Base-by-base conservation (phyloP, 1,140 invertebrate species). In the Campoletis sonorensis region DNA sequence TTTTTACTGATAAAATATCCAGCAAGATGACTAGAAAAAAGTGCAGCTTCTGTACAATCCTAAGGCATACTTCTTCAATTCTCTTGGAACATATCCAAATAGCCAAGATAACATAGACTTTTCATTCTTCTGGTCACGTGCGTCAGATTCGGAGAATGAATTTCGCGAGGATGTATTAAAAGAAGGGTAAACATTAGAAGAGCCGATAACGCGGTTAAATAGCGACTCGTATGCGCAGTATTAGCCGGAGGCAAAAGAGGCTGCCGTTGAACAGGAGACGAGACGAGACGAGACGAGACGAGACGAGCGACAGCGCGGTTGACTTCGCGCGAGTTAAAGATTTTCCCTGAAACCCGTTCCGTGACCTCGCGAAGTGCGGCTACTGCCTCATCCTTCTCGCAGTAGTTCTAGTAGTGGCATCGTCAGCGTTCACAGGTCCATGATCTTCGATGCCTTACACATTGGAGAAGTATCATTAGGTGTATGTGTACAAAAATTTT, bases 281-380 rank as follows among this genome's bases (percentile, higher is more conserved):
- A 23, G 61, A 70, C 21, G 67, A 27, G 58, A 67, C 71, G 33
- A 67, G 27, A 68, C 49, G 23, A 27, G 26, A 33, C 26, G 30
- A 70, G 67, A 33, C 30, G 67, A 64, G 61, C 61, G 67, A 54
- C 72, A 70, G 21, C 26, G 73, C 71, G 49, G 23, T n/a, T 23
- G 45, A 78, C 76, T 73, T 37, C 68, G 75, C 78, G 27, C 67
- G 72, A 77, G 64, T 79, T 40, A 83, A 79, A 82, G 86, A 87
- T 87, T 89, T 90, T 90, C 86, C 85, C 84, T 85, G 82, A 87
- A 90, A 89, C 88, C 85, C 86, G 87, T 88, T 89, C 79, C 73
- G 81, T 88, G 86, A 87, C 85, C 85, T 86, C 87, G 84, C 81
- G 45, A 54, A 23, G 51, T 45, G n/a, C n/a, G 40, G 70, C 70